Evolutionary conservation across 2,888 invertebrate genomes (phyloP), one percentile per base, ranked within the genome.

Genomic region (Formica aserva): DNA sequence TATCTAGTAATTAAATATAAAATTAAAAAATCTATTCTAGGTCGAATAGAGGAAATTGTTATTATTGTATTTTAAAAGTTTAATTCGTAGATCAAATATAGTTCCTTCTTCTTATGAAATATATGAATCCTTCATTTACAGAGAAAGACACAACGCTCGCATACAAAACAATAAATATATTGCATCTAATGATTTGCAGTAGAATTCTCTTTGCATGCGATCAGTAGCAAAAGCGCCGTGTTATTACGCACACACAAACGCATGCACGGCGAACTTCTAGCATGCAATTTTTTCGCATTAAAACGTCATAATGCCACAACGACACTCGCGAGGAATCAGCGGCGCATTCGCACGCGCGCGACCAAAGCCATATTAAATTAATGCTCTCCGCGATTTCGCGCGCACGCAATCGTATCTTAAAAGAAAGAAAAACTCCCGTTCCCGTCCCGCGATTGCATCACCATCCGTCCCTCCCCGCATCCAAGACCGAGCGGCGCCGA

Each of bases 321-420:
- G 67, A 69, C 71, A 60, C 60, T 62, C 78, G 60, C 60, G 78
- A 35, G 72, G 72, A 78, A 80, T 72, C 72, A 35, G 15, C 41
- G 57, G 26, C 78, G 78, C 78, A 57, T 71, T 71, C 32, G 35
- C 65, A 18, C 48, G 78, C 71, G 67, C 22, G 52, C n/a, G 77
- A 18, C 18, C 48, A 41, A 26, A 26, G 69, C 15, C 26, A 15
- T 38, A 85, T 85, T 72, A 69, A 87, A 88, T 88, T 88, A 85
- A 89, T 63, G 80, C 86, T 75, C 86, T 71, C 62, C 76, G 35
- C 75, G 78, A 71, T 77, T 69, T 52, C 11, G n/a, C 22, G n/a
- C 69, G 48, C 88, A 87, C 88, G 88, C 88, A 87, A 88, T 77
- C 45, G 65, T 57, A 69, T 6, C 80, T 84, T 78, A 74, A 88